Percentiles rank a stretch among this genome's conserved stretches.
phyloP scores from a whole-genome alignment of 2,113 vertebrate genomes.

The Colius striatus region DNA sequence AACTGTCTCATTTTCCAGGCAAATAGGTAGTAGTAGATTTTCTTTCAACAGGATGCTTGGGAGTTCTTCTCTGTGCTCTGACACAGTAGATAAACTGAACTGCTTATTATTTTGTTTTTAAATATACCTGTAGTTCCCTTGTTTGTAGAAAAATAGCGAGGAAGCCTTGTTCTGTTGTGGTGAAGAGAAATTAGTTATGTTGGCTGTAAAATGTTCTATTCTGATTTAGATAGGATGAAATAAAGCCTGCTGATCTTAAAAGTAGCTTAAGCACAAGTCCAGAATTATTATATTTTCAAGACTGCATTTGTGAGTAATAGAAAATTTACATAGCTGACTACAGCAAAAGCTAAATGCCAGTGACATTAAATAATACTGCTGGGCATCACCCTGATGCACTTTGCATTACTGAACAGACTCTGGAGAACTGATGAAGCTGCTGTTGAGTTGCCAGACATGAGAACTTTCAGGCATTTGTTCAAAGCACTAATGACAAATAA shows the following conservation, averaged over 20 bases:
- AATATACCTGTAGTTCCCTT: background rate
- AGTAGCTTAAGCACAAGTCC: background rate
- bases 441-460: background rate
- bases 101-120: background rate
- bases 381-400: background rate
- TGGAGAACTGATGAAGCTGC: background rate
- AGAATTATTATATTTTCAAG: background rate
- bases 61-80: background rate
- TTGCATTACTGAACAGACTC: background rate
- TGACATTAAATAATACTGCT: background rate
- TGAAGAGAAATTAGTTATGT: background rate
- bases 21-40: background rate
- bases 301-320: background rate
- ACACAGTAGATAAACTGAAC: background rate
- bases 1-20: background rate
- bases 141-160: background rate
- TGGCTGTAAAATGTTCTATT: background rate
- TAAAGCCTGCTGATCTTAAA: background rate
- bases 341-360: background rate
- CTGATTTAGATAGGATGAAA: background rate
- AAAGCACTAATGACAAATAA: slow-evolving; percentile 23
- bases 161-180: background rate
- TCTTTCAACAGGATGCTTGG: background rate
- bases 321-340: background rate
- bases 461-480: background rate